Evolutionary conservation across 2,797 vertebrate genomes (phyloP).

Genomic region (Sphenopsis melanotis): DNA sequence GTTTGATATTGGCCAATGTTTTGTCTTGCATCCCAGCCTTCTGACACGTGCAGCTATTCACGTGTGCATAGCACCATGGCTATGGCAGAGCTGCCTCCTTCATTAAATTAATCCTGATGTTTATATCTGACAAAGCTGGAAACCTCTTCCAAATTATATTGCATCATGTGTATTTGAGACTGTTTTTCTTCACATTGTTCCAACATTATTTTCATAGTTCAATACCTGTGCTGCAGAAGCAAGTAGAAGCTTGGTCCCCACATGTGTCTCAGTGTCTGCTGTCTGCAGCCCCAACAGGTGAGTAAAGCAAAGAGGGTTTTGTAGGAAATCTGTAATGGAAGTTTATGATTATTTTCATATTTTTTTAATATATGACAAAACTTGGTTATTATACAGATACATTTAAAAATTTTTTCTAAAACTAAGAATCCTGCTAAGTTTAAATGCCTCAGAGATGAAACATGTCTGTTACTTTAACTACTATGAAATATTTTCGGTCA

Average conservation of each 20-base stretch:
- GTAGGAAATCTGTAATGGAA: background rate
- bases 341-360: background rate
- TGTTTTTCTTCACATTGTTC: background rate
- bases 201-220: background rate
- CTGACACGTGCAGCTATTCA: background rate
- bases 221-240: background rate
- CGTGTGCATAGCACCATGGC: background rate
- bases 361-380: background rate
- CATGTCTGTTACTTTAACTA: background rate
- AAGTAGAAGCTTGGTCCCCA: background rate
- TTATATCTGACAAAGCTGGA: background rate
- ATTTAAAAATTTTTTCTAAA: background rate
- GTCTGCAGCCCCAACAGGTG: background rate
- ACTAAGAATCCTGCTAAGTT: background rate
- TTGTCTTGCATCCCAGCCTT: background rate
- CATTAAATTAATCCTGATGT: background rate
- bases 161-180: background rate
- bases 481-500: background rate
- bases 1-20: background rate
- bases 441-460: background rate
- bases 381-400: background rate
- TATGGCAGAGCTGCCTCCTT: background rate
- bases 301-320: background rate
- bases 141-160: background rate
- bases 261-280: background rate